Evolutionary conservation across 2,888 invertebrate species (phyloP), one percentile per base, ranked within the genome.

Genomic region (Epinotia nisella): DNA sequence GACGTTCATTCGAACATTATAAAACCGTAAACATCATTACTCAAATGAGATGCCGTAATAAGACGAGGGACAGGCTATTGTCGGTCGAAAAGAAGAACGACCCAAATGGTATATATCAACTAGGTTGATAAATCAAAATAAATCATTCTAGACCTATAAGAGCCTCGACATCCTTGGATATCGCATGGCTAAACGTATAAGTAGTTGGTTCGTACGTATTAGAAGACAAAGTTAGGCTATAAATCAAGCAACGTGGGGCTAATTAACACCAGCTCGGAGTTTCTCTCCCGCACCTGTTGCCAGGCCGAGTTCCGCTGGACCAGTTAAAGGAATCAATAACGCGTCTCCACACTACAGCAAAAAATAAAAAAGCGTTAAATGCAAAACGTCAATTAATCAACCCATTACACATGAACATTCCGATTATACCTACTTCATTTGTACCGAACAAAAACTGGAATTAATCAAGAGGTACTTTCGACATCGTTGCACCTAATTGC

Each of bases 241-340:
- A 90, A 90, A 91, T 92, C 90, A 90, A 88, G 78, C 79, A 77
- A 81, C 81, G 80, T 84, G 85, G 80, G 82, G 81, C 85, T 91
- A 90, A 91, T 91, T 90, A 91, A 87, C 86, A 84, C 83, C 78
- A 78, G 80, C 81, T 80, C 78, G 78, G 79, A 85, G 83, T 79
- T 77, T 75, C 81, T 86, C 85, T 85, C 83, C 85, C 81, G 86
- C 87, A 90, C 88, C 89, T 89, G 88, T 82, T 79, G 76, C 80
- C 76, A 75, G 77, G 75, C 72, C 76, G 76, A n/a, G n/a, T n/a
- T 76, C 65, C 71, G 72, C 56, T 35, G 55, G 60, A 75, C 75
- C 24, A 55, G 62, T 62, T 70, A 45, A n/a, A 35, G 41, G 29
- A 72, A 73, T 73, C 68, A 64, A 64, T 69, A 72, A 67, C 19